Base-by-base conservation (phyloP, 1,140 invertebrate genomes). In the Drosophila sp. region DNA sequence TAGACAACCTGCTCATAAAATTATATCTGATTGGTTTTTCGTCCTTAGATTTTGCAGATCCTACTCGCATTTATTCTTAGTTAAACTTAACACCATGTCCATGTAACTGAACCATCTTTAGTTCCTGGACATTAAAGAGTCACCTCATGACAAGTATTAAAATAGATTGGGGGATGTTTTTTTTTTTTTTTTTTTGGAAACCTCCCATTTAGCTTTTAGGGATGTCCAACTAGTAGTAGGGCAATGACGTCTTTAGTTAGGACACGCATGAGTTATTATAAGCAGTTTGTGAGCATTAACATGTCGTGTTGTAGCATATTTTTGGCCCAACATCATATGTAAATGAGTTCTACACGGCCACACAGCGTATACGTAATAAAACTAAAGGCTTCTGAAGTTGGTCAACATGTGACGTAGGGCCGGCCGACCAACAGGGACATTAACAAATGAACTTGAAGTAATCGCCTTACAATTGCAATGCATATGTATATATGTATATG, bases 371-470 rank as follows among this genome's bases (percentile, higher is more conserved):
- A 73, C 69, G 71, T 72, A 73, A 66, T 60, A 41, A 54, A 41
- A 35, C 29, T 35, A 70, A 70, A 64, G 72, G 40, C 72, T 55
- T 54, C 27, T 35, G 44, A 77, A 40, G 38, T 44, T 61, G 60
- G 60, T 7, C 60, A 41, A 61, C 60, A 25, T 58, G 60, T 61
- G 61, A 64, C 40, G 47, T 32, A 27, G 30, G 30, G 10, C 10
- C 40, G 47, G 60, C 29, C 66, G 67, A 60, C 76, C 69, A 55
- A 55, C 50, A 55, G 50, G 63, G 58, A 33, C 75, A 79, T 78
- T 72, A 79, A 72, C 74, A 77, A 77, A 77, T 77, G 75, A 77
- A 77, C 75, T 77, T 77, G 75, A 77, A 77, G 40, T 58, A 70
- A 64, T 47, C 17, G 56, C 47, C 38, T 44, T 60, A 41, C 33